A percentile compares a stretch with the other conserved stretches of the same genome.
Conservation (phyloP, 1,140 invertebrate species). For the Drosophila erecta region DNA sequence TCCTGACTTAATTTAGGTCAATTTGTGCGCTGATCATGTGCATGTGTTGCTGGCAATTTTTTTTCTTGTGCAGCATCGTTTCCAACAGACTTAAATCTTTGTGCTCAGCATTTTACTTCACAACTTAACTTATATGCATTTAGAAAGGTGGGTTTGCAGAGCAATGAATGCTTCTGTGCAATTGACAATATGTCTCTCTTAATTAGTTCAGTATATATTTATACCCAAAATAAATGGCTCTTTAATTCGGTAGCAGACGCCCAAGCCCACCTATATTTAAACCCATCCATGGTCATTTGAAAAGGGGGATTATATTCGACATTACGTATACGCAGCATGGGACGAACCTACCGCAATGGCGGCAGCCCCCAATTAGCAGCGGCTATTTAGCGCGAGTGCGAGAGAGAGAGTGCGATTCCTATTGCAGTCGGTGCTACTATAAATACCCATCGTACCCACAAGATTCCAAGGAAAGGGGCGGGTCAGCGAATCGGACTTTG, state of each 20-base stretch:
- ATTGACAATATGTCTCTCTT: neutral
- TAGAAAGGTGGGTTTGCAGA: too few species aligned
- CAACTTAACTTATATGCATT: too few species aligned
- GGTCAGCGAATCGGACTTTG: slow-evolving; percentile 58
- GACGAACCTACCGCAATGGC: slow-evolving; percentile 73
- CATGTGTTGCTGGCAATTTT: neutral
- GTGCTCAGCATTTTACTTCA: too few species aligned
- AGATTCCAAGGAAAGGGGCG: slow-evolving; percentile 13
- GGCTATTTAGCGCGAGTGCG: slow-evolving; percentile 12
- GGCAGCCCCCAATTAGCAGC: slow-evolving; percentile 37
- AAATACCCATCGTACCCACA: slow-evolving; percentile 44
- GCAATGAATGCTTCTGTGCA: too few species aligned
- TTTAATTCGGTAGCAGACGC: slow-evolving; percentile 12
- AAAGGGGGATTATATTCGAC: slow-evolving; percentile 2
- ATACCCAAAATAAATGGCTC: slow-evolving; percentile 19
- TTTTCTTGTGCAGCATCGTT: too few species aligned
- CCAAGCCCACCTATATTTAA: slow-evolving; percentile 18
- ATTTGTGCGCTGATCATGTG: neutral
- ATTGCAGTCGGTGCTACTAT: slow-evolving; percentile 54
- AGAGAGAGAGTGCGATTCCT: slow-evolving; percentile 21
- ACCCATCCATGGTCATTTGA: slow-evolving; percentile 20
- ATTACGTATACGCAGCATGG: slow-evolving; percentile 66
- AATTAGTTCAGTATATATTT: neutral
- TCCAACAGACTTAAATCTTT: too few species aligned
- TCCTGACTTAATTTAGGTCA: neutral